These are phyloP conservation scores for Phrynosoma blainvillii DNA, from an alignment of 2,113 vertebrate genomes.

Conservation along the genomic window DNA sequence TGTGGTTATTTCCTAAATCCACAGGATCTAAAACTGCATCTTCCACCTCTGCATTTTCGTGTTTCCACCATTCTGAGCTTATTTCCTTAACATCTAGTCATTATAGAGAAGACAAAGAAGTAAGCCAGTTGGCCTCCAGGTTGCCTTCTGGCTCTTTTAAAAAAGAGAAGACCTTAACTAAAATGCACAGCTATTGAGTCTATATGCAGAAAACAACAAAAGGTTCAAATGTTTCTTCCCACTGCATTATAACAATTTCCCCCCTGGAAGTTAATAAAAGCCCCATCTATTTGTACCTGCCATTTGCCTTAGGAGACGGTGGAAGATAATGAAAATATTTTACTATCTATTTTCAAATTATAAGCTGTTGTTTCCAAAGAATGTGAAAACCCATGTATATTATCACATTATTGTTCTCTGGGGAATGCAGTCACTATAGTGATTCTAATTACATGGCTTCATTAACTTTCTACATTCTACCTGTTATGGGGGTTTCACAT, in stretches of 20 bases:
- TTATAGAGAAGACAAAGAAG: neutral
- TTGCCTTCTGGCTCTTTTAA: slow-evolving; percentile 28
- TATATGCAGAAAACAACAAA: slow-evolving; percentile 56
- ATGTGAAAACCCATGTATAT: slow-evolving; percentile 80
- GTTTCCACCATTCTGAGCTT: neutral
- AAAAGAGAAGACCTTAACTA: slow-evolving; percentile 42
- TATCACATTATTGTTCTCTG: slow-evolving; percentile 82
- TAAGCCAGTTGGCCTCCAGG: slow-evolving; percentile 2
- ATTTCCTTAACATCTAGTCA: neutral
- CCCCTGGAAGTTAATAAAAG: slow-evolving; percentile 74
- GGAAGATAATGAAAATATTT: slow-evolving; percentile 87
- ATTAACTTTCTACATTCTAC: slow-evolving; percentile 90
- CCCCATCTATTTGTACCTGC: slow-evolving; percentile 83
- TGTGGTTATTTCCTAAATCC: too few relatives aligned
- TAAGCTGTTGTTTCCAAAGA: slow-evolving; percentile 80
- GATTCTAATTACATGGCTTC: slow-evolving; percentile 92
- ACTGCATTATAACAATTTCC: slow-evolving; percentile 71
- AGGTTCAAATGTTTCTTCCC: slow-evolving; percentile 56
- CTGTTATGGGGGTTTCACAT: slow-evolving; percentile 85
- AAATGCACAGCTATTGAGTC: slow-evolving; percentile 38
- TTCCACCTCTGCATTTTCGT: neutral
- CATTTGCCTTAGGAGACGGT: slow-evolving; percentile 80
- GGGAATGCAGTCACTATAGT: slow-evolving; percentile 86
- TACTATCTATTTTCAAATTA: slow-evolving; percentile 85
- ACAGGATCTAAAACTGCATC: neutral